Evolutionary conservation across 2,797 vertebrate genomes (phyloP).

Genomic region (Pantherophis vulpinus): DNA sequence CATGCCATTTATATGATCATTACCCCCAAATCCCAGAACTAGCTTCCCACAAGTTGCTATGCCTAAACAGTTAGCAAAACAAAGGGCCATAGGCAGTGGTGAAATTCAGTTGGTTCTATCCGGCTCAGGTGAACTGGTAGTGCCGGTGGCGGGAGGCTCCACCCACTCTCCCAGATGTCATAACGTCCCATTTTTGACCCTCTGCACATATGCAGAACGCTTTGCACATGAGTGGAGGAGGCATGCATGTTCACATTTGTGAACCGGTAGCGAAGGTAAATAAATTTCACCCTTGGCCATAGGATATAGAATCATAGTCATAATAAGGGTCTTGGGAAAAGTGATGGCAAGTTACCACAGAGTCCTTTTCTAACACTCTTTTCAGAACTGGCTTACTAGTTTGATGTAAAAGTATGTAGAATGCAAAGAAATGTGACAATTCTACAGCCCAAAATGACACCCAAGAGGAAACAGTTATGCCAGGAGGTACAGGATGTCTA

Average conservation of each 20-base stretch:
- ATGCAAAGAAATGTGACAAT: background rate
- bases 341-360: background rate
- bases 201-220: no score
- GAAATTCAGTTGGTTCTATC: no score
- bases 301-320: background rate
- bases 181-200: no score
- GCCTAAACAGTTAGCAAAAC: background rate
- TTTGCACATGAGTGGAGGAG: no score
- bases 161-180: no score
- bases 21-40: background rate
- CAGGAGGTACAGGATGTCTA: no score
- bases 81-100: background rate
- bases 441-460: background rate
- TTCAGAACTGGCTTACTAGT: background rate
- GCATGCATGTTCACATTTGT: no score
- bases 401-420: background rate
- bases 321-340: background rate
- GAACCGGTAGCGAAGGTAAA: no score
- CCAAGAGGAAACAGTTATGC: background rate
- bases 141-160: no score
- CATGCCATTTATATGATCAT: background rate
- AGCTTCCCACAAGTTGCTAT: background rate
- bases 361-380: background rate
- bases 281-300: background rate
- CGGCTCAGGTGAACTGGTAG: no score